Conservation (phyloP, 2,113 vertebrate species). For the Balaeniceps rex region DNA sequence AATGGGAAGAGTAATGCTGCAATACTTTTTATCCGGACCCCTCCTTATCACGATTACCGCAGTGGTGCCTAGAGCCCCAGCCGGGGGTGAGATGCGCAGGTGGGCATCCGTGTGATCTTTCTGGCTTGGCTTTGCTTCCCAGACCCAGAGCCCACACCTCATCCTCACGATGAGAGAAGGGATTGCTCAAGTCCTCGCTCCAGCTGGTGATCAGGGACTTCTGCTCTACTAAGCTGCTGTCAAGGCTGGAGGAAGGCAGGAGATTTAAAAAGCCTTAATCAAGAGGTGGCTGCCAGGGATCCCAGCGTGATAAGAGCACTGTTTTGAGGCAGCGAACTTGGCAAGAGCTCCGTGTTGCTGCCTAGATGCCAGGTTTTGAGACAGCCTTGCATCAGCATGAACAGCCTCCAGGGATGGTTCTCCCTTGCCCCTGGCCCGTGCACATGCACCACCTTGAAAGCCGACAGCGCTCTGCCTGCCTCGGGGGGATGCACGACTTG, state of each 20-base stretch:
- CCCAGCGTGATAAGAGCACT: neutral
- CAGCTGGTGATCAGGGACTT: neutral
- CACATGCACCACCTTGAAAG: neutral
- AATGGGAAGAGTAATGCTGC: neutral
- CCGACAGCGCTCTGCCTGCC: neutral
- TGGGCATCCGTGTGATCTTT: neutral
- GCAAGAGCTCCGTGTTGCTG: neutral
- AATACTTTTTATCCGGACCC: neutral
- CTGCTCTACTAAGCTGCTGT: neutral
- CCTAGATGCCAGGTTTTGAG: neutral
- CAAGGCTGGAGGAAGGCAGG: neutral
- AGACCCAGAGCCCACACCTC: neutral
- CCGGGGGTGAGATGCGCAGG: neutral
- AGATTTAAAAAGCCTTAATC: neutral
- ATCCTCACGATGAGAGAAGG: neutral
- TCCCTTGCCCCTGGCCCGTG: neutral
- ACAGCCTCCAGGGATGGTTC: neutral
- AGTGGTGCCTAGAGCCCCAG: neutral
- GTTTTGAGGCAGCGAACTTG: neutral
- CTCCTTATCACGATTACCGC: accelerated
- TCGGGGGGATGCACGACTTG: neutral
- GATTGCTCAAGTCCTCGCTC: neutral
- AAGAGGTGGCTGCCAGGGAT: neutral
- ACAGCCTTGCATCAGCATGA: neutral
- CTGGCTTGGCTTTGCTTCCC: neutral